Percentiles rank a stretch among this genome's conserved stretches.
Evolutionary conservation across 2,113 vertebrate species (phyloP).

Genomic region (Melanostigma gelatinosum): DNA sequence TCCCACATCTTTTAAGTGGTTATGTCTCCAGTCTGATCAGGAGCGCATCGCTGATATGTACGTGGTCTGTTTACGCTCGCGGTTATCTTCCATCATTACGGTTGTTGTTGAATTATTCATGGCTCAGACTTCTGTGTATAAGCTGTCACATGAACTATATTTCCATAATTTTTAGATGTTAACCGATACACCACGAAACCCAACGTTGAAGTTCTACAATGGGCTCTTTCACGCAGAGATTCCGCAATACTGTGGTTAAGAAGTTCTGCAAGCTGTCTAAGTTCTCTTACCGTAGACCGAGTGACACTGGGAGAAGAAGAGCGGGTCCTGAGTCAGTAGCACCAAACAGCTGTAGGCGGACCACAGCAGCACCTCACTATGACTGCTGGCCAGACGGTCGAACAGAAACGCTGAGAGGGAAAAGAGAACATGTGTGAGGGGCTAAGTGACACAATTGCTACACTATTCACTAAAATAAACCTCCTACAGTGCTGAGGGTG

Average conservation of each 20-base stretch:
- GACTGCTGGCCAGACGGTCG: conserved; percentile 74
- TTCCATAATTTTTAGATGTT: conserved; percentile 9
- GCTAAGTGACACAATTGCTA: neutral
- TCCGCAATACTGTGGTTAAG: neutral
- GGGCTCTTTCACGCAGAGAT: neutral
- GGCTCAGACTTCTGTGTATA: neutral
- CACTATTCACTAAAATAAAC: neutral
- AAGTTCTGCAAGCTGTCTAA: neutral
- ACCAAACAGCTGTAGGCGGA: conserved; percentile 90
- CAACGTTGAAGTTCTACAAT: neutral
- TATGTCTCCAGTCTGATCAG: neutral
- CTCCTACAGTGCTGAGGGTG: neutral
- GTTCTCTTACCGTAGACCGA: conserved; percentile 91
- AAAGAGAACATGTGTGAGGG: neutral
- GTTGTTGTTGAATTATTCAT: neutral
- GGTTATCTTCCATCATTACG: neutral
- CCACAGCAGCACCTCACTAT: conserved; percentile 89
- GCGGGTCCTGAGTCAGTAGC: conserved; percentile 88
- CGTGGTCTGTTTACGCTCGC: neutral
- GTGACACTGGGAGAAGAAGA: conserved; percentile 96
- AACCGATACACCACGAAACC: neutral
- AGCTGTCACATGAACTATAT: neutral
- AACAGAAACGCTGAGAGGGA: conserved; percentile 76
- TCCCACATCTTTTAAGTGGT: no score
- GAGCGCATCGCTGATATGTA: neutral